These are phyloP conservation scores for Brachycybe producta DNA, from an alignment of 2,888 invertebrate genomes.

Conservation along the genomic window DNA sequence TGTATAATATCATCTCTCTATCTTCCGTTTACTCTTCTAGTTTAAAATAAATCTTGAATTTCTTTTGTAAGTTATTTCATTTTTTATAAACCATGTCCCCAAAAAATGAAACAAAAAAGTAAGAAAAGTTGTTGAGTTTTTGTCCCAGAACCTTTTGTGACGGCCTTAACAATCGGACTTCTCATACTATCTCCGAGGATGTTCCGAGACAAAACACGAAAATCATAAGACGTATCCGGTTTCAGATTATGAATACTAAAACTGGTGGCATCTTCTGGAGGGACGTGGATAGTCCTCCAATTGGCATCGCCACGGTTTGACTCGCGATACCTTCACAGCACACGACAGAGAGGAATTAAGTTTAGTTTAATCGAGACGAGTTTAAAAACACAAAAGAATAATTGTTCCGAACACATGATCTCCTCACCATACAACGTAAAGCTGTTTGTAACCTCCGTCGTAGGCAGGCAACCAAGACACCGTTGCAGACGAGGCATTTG, in stretches of 20 bases:
- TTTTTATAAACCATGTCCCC: too few relatives aligned
- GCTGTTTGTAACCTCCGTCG: constrained; percentile 88
- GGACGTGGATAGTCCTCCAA: constrained; percentile 87
- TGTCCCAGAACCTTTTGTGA: constrained; percentile 82
- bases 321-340: constrained; percentile 53
- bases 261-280: constrained; percentile 78
- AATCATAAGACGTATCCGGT: constrained; percentile 85
- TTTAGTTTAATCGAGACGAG: not conserved
- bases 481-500: constrained; percentile 79
- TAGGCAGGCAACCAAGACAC: constrained; percentile 88
- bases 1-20: too few relatives aligned
- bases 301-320: constrained; percentile 58
- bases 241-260: constrained; percentile 80
- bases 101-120: too few relatives aligned
- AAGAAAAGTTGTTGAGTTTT: too few relatives aligned
- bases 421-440: constrained; percentile 78
- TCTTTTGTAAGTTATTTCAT: too few relatives aligned
- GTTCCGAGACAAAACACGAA: constrained; percentile 90
- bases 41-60: too few relatives aligned
- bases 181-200: constrained; percentile 89
- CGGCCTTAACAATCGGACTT: constrained; percentile 79
- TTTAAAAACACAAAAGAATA: not conserved
- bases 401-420: too few relatives aligned
- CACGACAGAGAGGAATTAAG: constrained; percentile 9
- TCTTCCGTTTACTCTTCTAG: too few relatives aligned